phyloP scores from a whole-genome alignment of 2,113 vertebrate species.

The Aptenodytes forsteri region DNA sequence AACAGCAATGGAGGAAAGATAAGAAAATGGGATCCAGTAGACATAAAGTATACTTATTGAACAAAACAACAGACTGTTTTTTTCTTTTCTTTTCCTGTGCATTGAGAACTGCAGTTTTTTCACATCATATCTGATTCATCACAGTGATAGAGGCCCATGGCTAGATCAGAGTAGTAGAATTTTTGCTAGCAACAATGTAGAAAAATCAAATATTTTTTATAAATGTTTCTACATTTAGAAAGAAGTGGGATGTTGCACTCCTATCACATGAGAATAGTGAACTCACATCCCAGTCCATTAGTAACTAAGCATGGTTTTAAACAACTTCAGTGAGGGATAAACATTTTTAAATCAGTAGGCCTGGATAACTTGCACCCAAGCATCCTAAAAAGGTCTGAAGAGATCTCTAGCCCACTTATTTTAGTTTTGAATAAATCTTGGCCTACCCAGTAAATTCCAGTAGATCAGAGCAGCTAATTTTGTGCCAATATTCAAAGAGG shows the following conservation, averaged over 20 bases:
- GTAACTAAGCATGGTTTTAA: conserved; percentile 16
- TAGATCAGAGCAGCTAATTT: not conserved
- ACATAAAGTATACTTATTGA: not conserved
- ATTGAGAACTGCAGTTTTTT: not conserved
- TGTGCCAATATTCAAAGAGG: not conserved
- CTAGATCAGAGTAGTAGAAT: not conserved
- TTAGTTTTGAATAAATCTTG: conserved; percentile 17
- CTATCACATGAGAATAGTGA: not conserved
- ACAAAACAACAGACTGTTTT: not conserved
- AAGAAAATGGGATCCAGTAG: not conserved
- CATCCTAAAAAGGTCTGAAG: conserved; percentile 17
- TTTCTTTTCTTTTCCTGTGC: not conserved
- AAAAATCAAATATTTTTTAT: not conserved
- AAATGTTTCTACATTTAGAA: not conserved
- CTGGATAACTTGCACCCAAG: not conserved
- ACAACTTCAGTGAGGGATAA: conserved; percentile 9
- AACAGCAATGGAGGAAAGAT: not conserved
- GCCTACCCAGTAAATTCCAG: not conserved
- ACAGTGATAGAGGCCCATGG: not conserved
- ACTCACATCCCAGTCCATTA: not conserved
- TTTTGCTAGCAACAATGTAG: not conserved
- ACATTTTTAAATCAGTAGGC: not conserved
- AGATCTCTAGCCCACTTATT: not conserved
- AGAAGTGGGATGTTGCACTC: not conserved
- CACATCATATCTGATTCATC: not conserved